Evolutionary conservation across 2,113 vertebrate genomes (phyloP).

Genomic region (Phocoena sinus): DNA sequence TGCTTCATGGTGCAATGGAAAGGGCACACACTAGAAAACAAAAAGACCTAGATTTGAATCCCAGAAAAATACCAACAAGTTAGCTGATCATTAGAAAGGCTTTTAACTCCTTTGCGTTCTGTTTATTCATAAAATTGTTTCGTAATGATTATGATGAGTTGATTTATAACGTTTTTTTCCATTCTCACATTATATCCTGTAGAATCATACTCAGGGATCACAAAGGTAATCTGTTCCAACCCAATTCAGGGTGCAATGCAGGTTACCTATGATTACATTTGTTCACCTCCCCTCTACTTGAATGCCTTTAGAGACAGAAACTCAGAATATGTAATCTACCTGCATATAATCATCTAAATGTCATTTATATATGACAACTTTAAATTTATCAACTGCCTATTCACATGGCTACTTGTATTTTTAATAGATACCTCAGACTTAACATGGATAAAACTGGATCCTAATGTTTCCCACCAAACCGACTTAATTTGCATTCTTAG

Average conservation of each 20-base stretch:
- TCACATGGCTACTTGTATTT: not conserved
- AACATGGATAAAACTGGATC: not conserved
- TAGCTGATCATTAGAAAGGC: not conserved
- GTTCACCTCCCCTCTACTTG: not conserved
- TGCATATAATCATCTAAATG: not conserved
- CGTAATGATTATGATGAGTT: not conserved
- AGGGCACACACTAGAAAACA: not conserved
- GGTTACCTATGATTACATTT: not conserved
- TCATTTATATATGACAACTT: not conserved
- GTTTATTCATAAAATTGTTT: not conserved
- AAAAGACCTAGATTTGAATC: not conserved
- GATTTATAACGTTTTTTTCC: not conserved
- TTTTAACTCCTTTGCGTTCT: not conserved
- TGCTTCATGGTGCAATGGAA: not conserved
- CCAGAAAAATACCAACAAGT: not conserved
- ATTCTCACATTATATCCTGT: not conserved
- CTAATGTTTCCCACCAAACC: not conserved
- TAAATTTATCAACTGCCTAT: not conserved
- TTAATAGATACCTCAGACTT: not conserved
- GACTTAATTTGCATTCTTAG: not conserved
- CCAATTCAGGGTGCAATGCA: not conserved
- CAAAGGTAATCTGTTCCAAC: not conserved
- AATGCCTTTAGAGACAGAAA: not conserved
- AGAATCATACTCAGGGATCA: not conserved
- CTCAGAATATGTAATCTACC: not conserved